Conservation (phyloP, 2,797 vertebrate genomes). For the Heteromormyrus szaboi region DNA sequence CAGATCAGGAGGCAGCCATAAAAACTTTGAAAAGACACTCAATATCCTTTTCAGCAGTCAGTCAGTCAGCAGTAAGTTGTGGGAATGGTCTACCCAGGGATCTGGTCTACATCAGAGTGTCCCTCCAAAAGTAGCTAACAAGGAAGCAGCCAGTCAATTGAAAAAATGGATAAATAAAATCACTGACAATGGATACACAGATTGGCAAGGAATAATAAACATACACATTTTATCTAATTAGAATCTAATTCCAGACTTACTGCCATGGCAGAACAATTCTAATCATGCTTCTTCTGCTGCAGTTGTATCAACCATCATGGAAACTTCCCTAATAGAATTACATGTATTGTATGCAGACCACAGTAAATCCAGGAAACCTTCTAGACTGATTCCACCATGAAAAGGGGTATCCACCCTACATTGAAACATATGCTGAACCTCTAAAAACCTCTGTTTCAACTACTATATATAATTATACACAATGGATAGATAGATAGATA, state of each 20-base stretch:
- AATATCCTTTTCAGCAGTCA: neutral
- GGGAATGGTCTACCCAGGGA: neutral
- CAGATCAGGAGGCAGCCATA: neutral
- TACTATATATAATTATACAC: neutral
- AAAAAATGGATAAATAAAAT: neutral
- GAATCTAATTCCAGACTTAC: constrained; percentile 1
- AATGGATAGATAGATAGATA: neutral
- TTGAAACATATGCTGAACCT: neutral
- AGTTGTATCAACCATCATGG: neutral
- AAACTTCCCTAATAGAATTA: neutral
- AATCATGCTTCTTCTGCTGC: neutral
- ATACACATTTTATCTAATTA: neutral
- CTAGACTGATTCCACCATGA: neutral
- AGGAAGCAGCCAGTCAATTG: neutral
- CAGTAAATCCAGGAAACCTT: neutral
- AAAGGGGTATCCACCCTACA: neutral
- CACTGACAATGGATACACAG: neutral
- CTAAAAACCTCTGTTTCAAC: neutral
- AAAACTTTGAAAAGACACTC: neutral
- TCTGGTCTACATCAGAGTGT: neutral
- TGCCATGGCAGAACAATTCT: neutral
- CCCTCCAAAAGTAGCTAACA: neutral
- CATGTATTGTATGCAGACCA: neutral
- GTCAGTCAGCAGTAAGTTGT: neutral
- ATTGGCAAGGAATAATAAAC: neutral